These are phyloP conservation scores for Umimayanthus kanabou DNA, from an alignment of 92 coral and sea anemone species.

Conservation along the genomic window DNA sequence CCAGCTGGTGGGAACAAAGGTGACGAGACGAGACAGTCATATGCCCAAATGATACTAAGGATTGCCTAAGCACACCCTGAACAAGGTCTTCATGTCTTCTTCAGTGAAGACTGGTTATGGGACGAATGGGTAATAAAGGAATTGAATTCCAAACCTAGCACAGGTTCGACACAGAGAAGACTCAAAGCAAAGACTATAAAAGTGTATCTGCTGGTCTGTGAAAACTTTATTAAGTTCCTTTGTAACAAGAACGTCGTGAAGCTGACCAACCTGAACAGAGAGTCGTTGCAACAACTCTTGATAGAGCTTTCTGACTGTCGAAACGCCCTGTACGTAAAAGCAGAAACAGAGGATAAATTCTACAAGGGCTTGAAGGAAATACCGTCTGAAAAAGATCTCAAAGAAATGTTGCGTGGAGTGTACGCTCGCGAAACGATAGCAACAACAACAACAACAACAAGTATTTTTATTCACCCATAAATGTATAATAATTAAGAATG, in stretches of 20 bases:
- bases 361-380: background rate
- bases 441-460: too few species aligned
- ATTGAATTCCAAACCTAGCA: background rate
- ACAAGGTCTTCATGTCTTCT: background rate
- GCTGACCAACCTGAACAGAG: background rate
- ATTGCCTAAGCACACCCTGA: background rate
- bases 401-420: background rate
- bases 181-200: background rate
- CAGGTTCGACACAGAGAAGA: constrained; percentile 6
- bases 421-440: background rate
- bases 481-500: too few species aligned
- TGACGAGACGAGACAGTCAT: background rate
- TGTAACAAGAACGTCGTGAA: background rate
- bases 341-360: background rate
- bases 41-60: constrained; percentile 1
- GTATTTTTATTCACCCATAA: too few species aligned
- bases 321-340: background rate
- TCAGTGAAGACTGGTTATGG: background rate
- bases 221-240: background rate
- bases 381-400: background rate
- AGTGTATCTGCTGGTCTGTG: background rate
- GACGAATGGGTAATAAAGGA: background rate
- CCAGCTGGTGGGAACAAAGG: background rate
- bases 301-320: background rate
- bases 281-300: background rate